Conservation (phyloP, 1,140 invertebrate genomes). For the Lepidostoma basale region DNA sequence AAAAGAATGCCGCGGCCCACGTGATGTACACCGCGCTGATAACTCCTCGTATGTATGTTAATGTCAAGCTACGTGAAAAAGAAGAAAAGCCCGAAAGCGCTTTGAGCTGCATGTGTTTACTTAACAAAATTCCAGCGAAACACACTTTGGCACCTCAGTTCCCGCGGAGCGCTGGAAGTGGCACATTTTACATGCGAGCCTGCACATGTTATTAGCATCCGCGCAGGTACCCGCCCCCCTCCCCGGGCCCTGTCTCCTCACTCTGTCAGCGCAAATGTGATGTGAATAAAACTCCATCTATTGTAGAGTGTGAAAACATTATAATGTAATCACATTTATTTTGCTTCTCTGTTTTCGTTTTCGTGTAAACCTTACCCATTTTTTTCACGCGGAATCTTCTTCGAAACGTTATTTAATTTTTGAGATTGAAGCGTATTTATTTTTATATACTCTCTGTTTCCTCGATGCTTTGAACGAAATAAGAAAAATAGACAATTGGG, state of each 20-base stretch:
- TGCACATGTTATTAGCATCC: slow-evolving; percentile 19
- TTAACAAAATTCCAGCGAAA: background rate
- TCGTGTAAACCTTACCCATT: too few relatives aligned
- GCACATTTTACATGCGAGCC: background rate
- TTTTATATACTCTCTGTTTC: too few relatives aligned
- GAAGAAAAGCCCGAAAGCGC: background rate
- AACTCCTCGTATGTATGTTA: too few relatives aligned
- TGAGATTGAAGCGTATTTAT: too few relatives aligned
- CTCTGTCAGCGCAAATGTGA: slow-evolving; percentile 10
- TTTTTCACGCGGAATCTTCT: too few relatives aligned
- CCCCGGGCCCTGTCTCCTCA: background rate
- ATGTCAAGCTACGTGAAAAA: too few relatives aligned
- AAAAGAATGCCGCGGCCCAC: too few relatives aligned
- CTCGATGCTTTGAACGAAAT: too few relatives aligned
- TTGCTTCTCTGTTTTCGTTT: too few relatives aligned
- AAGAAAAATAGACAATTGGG: too few relatives aligned
- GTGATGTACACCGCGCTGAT: too few relatives aligned
- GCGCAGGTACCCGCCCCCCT: background rate
- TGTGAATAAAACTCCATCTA: slow-evolving; percentile 9
- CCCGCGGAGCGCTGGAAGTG: background rate
- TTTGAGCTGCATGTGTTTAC: background rate
- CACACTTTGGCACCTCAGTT: background rate
- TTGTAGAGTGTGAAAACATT: background rate
- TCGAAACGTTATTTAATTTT: too few relatives aligned
- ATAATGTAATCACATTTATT: background rate